A percentile compares a stretch with the other conserved stretches of the same genome.
Conservation (phyloP, 2,113 vertebrate genomes). For the rat (Rattus norvegicus) region DNA sequence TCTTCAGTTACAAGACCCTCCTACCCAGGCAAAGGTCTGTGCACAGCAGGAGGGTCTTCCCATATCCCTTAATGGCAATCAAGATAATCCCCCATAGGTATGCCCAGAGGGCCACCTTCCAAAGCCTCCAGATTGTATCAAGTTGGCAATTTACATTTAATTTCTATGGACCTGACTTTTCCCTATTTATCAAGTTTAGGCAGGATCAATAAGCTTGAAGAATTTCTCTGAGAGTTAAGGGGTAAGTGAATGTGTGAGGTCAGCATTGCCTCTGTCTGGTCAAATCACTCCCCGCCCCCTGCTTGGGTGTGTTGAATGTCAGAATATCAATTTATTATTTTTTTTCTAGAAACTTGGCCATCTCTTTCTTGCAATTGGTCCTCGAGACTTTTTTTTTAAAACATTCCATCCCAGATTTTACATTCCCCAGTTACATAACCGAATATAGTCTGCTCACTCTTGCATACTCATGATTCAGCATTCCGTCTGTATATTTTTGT, state of each 20-base stretch:
- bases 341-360: background rate
- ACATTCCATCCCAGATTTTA: background rate
- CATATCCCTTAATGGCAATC: background rate
- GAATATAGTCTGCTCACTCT: background rate
- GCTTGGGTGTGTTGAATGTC: background rate
- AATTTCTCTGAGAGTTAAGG: background rate
- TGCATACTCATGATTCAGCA: background rate
- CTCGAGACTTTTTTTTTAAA: background rate
- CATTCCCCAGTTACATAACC: background rate
- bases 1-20: background rate
- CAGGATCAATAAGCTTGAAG: background rate
- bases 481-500: background rate
- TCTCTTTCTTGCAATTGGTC: background rate
- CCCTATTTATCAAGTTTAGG: background rate
- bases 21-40: background rate
- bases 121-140: background rate
- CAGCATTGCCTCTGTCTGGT: fast-evolving
- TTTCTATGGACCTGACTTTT: background rate
- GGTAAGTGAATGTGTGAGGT: background rate
- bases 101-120: background rate
- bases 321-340: background rate
- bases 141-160: background rate
- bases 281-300: background rate
- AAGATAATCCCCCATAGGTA: background rate
- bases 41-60: background rate